Base-by-base conservation (phyloP, 2,797 vertebrate species). In the Cebuella pygmaea region DNA sequence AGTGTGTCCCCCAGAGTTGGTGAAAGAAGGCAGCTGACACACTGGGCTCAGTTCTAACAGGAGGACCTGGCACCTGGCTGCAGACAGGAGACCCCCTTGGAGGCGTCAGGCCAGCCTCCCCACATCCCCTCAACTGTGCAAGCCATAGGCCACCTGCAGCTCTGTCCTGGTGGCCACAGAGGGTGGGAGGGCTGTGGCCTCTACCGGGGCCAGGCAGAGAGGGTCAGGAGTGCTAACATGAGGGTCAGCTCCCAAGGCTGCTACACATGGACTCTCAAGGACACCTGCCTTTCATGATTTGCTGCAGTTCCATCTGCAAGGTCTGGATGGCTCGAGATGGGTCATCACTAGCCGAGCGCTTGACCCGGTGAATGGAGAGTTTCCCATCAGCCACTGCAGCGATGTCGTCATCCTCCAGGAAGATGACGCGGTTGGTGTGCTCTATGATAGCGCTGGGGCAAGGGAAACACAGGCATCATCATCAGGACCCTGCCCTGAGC, bases 351-450 rank as follows among this genome's bases (percentile, higher is more conserved):
- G 99, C 99, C 46, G 98, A 99, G 48, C 99, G 99, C 96, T 99
- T 99, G 5, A 99, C 80, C 46, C 99, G 99, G 97, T 99, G 99
- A 97, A 99, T 99, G 4, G 99, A 99, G 96, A 99, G 99, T 76
- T 99, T 99, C 90, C 99, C 99, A 15, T 98, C 98, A 2, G 97
- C 98, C 93, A 99, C 99, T 7, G 99, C 99, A 1, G 99, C 99
- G 0, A 99, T 99, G 97, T 99, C 99, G 80, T 99, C 98, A 5
- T 99, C 99, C 98, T 99, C 99, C 81, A 99, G 94, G 98, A 99
- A 99, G 97, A 99, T 98, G 81, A 99, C 99, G 96, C 99, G 99
- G 98, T 99, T 99, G 97, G 99, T 99, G 98, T 99, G 99, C 94
- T 99, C 99, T 84, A 99, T 99, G 97, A 99, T 99, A 93, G 99